Evolutionary conservation across 2,113 vertebrate species (phyloP).

Genomic region (Ptychochromis oligacanthus): DNA sequence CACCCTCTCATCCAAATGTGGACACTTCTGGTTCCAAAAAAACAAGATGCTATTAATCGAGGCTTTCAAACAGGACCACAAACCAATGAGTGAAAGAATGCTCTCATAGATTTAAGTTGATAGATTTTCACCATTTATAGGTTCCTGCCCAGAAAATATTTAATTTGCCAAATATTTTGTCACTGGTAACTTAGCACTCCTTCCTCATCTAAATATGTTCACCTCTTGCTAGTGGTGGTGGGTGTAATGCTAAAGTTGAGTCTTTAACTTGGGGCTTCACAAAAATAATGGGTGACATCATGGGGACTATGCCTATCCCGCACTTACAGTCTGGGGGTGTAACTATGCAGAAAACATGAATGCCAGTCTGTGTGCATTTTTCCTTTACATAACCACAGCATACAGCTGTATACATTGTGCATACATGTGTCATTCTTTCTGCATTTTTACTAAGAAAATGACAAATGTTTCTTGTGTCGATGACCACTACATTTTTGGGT

Average conservation of each 20-base stretch:
- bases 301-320: background rate
- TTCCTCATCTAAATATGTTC: too few species aligned
- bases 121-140: background rate
- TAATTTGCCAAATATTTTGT: background rate
- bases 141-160: background rate
- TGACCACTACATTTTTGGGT: background rate
- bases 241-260: background rate
- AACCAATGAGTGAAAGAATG: background rate
- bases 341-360: background rate
- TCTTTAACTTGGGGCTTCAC: accelerated
- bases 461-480: background rate
- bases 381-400: too few species aligned
- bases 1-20: background rate
- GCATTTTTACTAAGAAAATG: background rate
- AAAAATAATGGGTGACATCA: background rate
- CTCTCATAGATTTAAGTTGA: background rate
- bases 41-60: background rate
- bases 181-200: background rate
- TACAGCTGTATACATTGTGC: background rate
- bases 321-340: background rate
- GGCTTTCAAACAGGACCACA: background rate
- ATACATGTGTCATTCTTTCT: too few species aligned
- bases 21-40: background rate
- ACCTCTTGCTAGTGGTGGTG: background rate
- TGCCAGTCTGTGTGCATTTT: background rate